Evolutionary conservation across 2,797 vertebrate genomes (phyloP), one percentile per base, ranked within the genome.

Genomic region (Poeciliopsis gracilis): DNA sequence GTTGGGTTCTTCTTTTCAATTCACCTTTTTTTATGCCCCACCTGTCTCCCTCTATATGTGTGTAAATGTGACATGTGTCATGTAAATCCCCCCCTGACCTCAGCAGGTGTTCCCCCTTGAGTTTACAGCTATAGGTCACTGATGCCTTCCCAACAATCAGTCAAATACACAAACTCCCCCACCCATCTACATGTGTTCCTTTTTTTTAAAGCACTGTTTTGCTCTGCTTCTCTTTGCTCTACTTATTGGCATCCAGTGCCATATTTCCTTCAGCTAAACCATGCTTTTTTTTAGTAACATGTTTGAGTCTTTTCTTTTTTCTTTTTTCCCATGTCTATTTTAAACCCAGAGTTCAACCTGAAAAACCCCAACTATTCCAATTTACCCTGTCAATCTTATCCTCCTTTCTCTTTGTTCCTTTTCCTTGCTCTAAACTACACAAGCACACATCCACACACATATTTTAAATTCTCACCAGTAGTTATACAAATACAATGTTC

Each of bases 371-470:
- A 82, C 81, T 79, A 73, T 61, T 86, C 91, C 91, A 94, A 94
- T 94, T 94, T 94, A 87, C 72, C 78, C 87, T 89, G 90, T 92
- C 93, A 91, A 92, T 93, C 92, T 91, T 82, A 51, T 69, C 77
- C 81, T 79, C 63, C 66, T 38, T 77, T 75, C 63, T 71, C 85
- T 86, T 79, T 80, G 70, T 77, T 86, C 72, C 28, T 15, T 55
- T 67, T 61, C 71, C 57, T 33, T 15, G 25, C 46, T 77, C 69
- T 51, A 16, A 77, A 76, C 82, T 74, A 76, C 78, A 80, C 77
- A 76, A 70, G 28, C 71, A 59, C 47, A 38, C 7, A 25, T 1
- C 51, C 63, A 72, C 76, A 72, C 84, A 81, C 66, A 28, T 81
- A 82, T 91, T 91, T 90, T 76, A 90, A 91, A 89, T 92, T 92